Evolutionary conservation across 2,888 invertebrate genomes (phyloP).

Genomic region (Drosophila aldrichi): DNA sequence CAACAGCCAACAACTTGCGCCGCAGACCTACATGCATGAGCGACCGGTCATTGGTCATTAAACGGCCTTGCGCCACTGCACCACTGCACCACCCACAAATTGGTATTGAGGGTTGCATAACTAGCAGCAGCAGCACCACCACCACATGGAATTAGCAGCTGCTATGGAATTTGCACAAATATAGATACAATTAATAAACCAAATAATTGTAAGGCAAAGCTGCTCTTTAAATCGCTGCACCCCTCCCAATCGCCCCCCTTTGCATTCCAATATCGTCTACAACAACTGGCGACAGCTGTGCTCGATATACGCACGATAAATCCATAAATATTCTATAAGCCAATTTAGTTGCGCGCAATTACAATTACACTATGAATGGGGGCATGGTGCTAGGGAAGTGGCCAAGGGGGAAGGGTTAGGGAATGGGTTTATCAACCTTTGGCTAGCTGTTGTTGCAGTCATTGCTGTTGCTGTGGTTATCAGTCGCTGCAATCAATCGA

Average conservation of each 20-base stretch:
- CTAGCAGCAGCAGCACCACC: background rate
- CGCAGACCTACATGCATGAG: constrained; percentile 65
- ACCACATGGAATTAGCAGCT: constrained; percentile 26
- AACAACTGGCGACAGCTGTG: constrained; percentile 46
- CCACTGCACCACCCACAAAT: constrained; percentile 25
- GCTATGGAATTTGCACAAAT: constrained; percentile 26
- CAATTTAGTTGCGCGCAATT: constrained; percentile 64
- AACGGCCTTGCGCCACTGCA: constrained; percentile 73
- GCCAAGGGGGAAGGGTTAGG: constrained; percentile 4
- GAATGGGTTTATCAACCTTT: constrained; percentile 75
- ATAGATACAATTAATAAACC: constrained; percentile 32
- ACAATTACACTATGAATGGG: constrained; percentile 55
- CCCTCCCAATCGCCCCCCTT: background rate
- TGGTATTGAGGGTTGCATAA: constrained; percentile 29
- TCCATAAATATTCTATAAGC: constrained; percentile 72
- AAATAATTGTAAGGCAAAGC: constrained; percentile 38
- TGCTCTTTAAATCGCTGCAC: background rate
- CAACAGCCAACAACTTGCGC: constrained; percentile 13
- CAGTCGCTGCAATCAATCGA: constrained; percentile 72
- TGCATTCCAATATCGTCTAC: background rate
- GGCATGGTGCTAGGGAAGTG: background rate
- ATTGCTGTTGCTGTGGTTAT: constrained; percentile 61
- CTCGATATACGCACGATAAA: constrained; percentile 36
- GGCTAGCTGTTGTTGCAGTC: constrained; percentile 15
- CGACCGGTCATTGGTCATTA: constrained; percentile 64